phyloP scores from a whole-genome alignment of 1,140 invertebrate genomes.

The Lysiphlebus fabarum region DNA sequence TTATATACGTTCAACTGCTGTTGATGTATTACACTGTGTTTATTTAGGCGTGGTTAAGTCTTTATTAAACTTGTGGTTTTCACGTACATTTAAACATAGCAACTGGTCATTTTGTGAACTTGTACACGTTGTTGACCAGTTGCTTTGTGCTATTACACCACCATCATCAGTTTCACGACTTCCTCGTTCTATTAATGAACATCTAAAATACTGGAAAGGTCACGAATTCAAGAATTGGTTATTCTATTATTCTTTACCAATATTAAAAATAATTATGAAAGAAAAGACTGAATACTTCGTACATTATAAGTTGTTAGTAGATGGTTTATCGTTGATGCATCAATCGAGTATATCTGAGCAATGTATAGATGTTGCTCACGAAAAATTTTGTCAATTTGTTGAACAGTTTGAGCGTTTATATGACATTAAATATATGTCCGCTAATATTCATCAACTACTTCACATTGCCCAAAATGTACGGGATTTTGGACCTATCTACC shows the following conservation, averaged over 20 bases:
- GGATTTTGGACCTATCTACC: slow-evolving; percentile 13
- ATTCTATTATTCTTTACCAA: slow-evolving; percentile 18
- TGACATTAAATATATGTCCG: background rate
- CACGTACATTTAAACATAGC: background rate
- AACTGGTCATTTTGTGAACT: slow-evolving; percentile 7
- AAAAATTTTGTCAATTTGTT: slow-evolving; percentile 9
- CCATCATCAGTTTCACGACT: slow-evolving; percentile 14
- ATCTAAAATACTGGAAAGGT: slow-evolving; percentile 20
- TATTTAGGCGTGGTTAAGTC: background rate
- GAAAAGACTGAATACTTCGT: slow-evolving; percentile 17
- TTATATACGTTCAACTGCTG: background rate
- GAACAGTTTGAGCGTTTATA: slow-evolving; percentile 15
- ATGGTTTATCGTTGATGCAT: slow-evolving; percentile 9
- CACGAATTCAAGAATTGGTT: slow-evolving; percentile 18
- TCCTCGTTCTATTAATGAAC: slow-evolving; percentile 18
- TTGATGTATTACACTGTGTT: background rate
- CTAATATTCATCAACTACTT: slow-evolving; percentile 14
- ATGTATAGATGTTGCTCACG: slow-evolving; percentile 7
- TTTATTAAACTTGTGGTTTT: background rate
- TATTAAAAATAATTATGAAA: slow-evolving; percentile 16
- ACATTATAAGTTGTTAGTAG: slow-evolving; percentile 18
- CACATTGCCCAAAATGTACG: slow-evolving; percentile 14
- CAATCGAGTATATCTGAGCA: background rate
- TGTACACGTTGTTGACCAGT: slow-evolving; percentile 1
- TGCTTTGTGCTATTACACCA: slow-evolving; percentile 9